Evolutionary conservation across 2,113 vertebrate genomes (phyloP).

Genomic region (Alethe castanea): DNA sequence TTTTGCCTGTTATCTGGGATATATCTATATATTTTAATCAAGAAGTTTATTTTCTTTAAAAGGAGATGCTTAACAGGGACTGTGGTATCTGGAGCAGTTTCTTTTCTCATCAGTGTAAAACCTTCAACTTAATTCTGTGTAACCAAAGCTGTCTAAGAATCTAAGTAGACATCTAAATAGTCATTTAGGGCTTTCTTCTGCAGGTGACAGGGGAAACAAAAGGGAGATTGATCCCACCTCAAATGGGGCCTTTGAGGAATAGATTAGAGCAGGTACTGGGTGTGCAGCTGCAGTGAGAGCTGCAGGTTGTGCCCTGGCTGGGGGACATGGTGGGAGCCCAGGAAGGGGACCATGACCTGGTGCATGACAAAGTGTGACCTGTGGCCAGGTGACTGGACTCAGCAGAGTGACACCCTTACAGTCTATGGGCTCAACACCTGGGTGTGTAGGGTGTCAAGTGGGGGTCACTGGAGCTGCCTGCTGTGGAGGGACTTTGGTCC

Average conservation of each 20-base stretch:
- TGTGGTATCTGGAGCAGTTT: background rate
- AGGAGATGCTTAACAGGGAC: background rate
- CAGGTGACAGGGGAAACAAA: background rate
- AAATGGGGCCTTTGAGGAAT: background rate
- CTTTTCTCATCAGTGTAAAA: background rate
- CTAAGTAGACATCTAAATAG: background rate
- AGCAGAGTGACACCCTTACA: background rate
- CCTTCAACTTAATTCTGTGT: background rate
- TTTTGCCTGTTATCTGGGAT: background rate
- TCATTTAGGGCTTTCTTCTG: background rate
- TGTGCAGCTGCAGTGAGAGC: background rate
- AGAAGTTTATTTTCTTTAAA: background rate
- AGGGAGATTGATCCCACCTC: background rate
- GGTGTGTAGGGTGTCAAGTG: fast-evolving
- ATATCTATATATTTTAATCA: background rate
- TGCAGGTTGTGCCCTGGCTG: background rate
- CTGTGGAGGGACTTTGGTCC: background rate
- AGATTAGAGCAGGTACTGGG: background rate
- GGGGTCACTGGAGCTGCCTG: background rate
- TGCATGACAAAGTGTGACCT: background rate
- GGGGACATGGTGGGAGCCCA: background rate
- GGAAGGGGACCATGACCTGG: background rate
- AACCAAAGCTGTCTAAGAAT: background rate
- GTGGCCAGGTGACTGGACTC: background rate
- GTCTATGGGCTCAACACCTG: background rate